Evolutionary conservation across 2,888 invertebrate species (phyloP).

Genomic region (Atethmia centrago): DNA sequence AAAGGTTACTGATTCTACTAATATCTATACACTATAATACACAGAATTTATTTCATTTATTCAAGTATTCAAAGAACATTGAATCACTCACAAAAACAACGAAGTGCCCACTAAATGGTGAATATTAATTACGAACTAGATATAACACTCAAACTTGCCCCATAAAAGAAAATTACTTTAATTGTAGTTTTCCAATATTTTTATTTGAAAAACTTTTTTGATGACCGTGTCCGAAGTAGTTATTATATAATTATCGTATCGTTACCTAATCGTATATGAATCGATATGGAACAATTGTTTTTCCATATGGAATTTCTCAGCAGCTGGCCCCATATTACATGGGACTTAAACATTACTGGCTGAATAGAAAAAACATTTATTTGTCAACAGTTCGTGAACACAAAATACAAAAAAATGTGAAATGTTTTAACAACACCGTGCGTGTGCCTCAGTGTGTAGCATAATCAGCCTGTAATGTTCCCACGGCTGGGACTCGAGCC

Average conservation of each 20-base stretch:
- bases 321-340: not conserved
- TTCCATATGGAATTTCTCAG: conserved; percentile 8
- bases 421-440: no score
- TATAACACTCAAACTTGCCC: conserved; percentile 14
- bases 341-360: not conserved
- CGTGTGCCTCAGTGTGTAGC: no score
- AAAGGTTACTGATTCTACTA: no score
- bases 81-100: not conserved
- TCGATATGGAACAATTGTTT: not conserved
- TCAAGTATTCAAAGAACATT: not conserved
- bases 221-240: conserved; percentile 1
- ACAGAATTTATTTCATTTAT: not conserved
- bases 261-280: conserved; percentile 12
- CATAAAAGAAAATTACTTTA: conserved; percentile 19
- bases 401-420: no score
- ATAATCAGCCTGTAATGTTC: no score
- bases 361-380: no score
- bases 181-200: conserved; percentile 16
- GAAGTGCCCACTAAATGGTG: not conserved
- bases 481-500: no score
- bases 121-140: conserved; percentile 12
- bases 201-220: conserved; percentile 15
- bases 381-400: no score
- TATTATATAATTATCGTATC: conserved; percentile 13
- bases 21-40: no score